These are phyloP conservation scores for Nasonovia ribisnigri DNA, from an alignment of 2,888 invertebrate genomes.

Conservation along the genomic window DNA sequence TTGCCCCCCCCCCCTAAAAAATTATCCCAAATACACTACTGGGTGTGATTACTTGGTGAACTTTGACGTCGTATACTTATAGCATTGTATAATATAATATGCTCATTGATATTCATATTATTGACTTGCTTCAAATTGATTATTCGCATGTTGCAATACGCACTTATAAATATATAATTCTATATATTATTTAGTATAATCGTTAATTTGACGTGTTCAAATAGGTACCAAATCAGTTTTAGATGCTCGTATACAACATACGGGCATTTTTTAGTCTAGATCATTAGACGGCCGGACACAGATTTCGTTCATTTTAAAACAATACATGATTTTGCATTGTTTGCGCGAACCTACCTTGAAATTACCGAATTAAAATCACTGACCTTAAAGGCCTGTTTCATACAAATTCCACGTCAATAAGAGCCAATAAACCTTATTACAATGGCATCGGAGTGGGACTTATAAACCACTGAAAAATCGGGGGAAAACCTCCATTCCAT, in stretches of 20 bases:
- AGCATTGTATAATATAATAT: not conserved
- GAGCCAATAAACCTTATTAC: not conserved
- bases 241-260: not conserved
- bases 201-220: not conserved
- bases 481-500: conserved; percentile 8
- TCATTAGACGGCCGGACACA: not conserved
- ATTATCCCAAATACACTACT: too few relatives aligned
- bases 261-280: not conserved
- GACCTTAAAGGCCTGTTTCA: conserved; percentile 18
- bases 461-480: conserved; percentile 9
- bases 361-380: not conserved
- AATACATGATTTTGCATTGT: conserved; percentile 28
- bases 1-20: too few relatives aligned
- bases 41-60: not conserved
- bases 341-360: not conserved
- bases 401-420: not conserved
- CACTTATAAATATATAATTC: not conserved
- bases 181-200: not conserved
- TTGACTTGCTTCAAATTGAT: not conserved
- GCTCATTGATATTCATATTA: not conserved
- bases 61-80: not conserved
- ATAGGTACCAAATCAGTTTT: not conserved
- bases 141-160: not conserved
- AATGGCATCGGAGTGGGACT: not conserved
- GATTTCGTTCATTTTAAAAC: conserved; percentile 21